These are phyloP conservation scores for Oncopodura yosiiana DNA, from an alignment of 1,140 invertebrate species.

Conservation along the genomic window DNA sequence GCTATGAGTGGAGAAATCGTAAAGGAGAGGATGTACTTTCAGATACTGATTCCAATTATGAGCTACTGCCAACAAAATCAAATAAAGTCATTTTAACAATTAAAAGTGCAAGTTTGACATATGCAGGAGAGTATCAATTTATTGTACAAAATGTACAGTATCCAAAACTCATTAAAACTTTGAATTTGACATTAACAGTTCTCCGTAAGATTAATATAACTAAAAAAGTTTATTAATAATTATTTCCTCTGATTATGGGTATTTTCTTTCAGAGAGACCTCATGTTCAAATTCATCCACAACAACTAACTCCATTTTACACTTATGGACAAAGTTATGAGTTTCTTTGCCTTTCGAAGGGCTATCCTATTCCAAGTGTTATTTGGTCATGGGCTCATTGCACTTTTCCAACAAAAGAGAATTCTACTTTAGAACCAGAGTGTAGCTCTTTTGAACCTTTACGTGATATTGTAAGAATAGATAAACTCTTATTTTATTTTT, in stretches of 20 bases:
- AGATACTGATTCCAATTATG: neutral
- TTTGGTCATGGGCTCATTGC: too few species aligned
- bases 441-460: neutral
- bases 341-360: too few species aligned
- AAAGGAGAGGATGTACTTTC: neutral
- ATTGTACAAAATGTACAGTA: conserved; percentile 1
- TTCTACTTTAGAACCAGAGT: neutral
- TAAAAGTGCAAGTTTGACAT: neutral
- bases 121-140: conserved; percentile 22
- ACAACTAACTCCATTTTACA: too few species aligned
- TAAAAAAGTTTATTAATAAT: neutral
- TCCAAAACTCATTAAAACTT: neutral
- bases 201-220: neutral
- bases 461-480: neutral
- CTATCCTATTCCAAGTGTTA: too few species aligned
- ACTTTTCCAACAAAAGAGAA: too few species aligned
- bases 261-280: too few species aligned
- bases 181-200: conserved; percentile 11
- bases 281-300: too few species aligned
- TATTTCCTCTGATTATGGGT: neutral
- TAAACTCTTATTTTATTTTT: neutral
- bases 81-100: conserved; percentile 8
- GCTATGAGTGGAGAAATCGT: conserved; percentile 12
- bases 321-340: neutral
- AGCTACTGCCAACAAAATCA: neutral